Conservation (phyloP, 1,140 invertebrate genomes). For the Potamilus streckersoni region DNA sequence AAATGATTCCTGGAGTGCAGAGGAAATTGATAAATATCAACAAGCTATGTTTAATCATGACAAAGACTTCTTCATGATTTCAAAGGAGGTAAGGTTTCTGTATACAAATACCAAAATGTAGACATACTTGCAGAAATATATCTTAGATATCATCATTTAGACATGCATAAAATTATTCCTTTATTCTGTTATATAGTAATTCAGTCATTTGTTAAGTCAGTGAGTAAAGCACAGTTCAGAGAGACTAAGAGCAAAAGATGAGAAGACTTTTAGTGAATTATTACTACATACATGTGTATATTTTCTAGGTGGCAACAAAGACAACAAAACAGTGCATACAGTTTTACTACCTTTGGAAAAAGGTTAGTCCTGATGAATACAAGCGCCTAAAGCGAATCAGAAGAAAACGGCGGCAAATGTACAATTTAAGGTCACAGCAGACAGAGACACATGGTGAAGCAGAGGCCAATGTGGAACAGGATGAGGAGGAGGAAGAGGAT, state of each 20-base stretch:
- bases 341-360: slow-evolving; percentile 99
- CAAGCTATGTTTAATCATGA: slow-evolving; percentile 88
- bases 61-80: slow-evolving; percentile 92
- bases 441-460: neutral
- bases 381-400: slow-evolving; percentile 74
- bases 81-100: slow-evolving; percentile 78
- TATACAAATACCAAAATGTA: too few relatives aligned
- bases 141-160: too few relatives aligned
- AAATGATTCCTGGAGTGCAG: slow-evolving; percentile 83
- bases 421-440: slow-evolving; percentile 63
- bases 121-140: too few relatives aligned
- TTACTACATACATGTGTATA: neutral
- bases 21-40: slow-evolving; percentile 90
- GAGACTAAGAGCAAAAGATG: neutral
- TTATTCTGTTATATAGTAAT: neutral
- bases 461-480: neutral
- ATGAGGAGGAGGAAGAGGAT: slow-evolving; percentile 17
- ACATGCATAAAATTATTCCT: neutral
- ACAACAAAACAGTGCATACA: slow-evolving; percentile 93
- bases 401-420: slow-evolving; percentile 67
- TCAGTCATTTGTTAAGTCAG: neutral
- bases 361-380: slow-evolving; percentile 84
- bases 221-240: too few relatives aligned
- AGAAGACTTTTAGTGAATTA: neutral
- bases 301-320: slow-evolving; percentile 83